Percentiles rank a stretch among this genome's conserved stretches.
phyloP scores from a whole-genome alignment of 1,140 invertebrate genomes.

The Laupala kohalensis region DNA sequence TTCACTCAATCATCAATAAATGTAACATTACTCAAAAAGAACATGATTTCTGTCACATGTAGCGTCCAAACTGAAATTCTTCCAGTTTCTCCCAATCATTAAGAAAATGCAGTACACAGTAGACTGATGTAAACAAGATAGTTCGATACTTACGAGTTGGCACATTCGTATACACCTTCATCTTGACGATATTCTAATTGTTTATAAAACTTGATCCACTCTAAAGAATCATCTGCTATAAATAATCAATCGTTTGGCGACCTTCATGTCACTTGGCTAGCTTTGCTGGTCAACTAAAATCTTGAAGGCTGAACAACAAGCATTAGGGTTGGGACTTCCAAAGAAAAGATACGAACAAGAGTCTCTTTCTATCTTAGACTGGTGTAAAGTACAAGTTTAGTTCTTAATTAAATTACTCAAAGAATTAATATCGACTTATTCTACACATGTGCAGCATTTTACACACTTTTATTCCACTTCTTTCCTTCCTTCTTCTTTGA shows the following conservation, averaged over 20 bases:
- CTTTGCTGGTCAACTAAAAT: not conserved
- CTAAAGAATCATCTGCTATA: constrained; percentile 15
- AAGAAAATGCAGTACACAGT: not conserved
- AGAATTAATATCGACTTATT: constrained; percentile 9
- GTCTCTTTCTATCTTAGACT: constrained; percentile 6
- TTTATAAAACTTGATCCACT: constrained; percentile 7
- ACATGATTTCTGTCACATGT: too few relatives aligned
- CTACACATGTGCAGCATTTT: constrained; percentile 11
- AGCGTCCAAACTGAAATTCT: too few relatives aligned
- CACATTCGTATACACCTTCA: constrained; percentile 3
- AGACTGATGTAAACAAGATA: not conserved
- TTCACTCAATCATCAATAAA: too few relatives aligned
- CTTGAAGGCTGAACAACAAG: not conserved
- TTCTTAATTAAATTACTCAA: not conserved
- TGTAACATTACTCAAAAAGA: too few relatives aligned
- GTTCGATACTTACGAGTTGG: constrained; percentile 7
- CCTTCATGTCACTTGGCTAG: constrained; percentile 11
- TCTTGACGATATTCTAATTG: constrained; percentile 5
- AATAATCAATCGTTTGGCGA: constrained; percentile 14
- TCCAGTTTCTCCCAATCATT: not conserved
- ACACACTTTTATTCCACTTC: constrained; percentile 1
- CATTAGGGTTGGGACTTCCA: not conserved
- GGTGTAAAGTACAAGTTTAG: not conserved
- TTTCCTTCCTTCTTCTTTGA: constrained; percentile 1
- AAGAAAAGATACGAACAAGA: not conserved